A percentile compares a stretch with the other conserved stretches of the same genome.
These are phyloP conservation scores for Oligia latruncula DNA, from an alignment of 2,888 invertebrate genomes.

Conservation along the genomic window DNA sequence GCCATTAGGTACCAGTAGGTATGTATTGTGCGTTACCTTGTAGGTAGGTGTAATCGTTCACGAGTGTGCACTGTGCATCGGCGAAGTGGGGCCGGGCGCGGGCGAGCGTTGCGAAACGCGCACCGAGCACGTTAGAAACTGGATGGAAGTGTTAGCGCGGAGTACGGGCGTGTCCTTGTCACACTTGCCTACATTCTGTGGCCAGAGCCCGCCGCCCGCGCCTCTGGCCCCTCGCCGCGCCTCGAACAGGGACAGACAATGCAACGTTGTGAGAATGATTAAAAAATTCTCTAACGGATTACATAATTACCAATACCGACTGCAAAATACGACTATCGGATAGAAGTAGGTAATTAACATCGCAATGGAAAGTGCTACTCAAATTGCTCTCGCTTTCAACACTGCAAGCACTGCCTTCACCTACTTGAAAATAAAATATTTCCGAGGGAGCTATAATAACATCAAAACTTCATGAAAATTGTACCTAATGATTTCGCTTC, in stretches of 20 bases:
- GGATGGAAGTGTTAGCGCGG: constrained; percentile 89
- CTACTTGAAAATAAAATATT: constrained; percentile 14
- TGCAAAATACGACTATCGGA: constrained; percentile 41
- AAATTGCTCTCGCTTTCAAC: constrained; percentile 56
- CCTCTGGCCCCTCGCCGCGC: constrained; percentile 75
- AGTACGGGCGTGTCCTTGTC: constrained; percentile 90
- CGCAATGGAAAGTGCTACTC: constrained; percentile 43
- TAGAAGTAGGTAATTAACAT: constrained; percentile 19
- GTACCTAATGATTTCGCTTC: constrained; percentile 39
- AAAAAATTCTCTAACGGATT: constrained; percentile 78
- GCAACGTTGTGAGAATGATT: constrained; percentile 83
- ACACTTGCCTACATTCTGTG: constrained; percentile 90
- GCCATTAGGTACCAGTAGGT: constrained; percentile 69
- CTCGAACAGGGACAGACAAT: constrained; percentile 86
- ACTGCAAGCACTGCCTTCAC: constrained; percentile 5
- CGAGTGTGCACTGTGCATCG: constrained; percentile 83
- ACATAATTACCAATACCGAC: constrained; percentile 69
- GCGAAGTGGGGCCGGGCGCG: constrained; percentile 79
- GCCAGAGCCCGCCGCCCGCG: constrained; percentile 82
- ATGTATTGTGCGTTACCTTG: constrained; percentile 79
- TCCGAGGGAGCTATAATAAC: constrained; percentile 18
- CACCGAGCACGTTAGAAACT: constrained; percentile 89
- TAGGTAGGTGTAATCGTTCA: constrained; percentile 81
- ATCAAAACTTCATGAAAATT: constrained; percentile 25
- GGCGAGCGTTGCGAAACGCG: constrained; percentile 87